A percentile compares a stretch with the other conserved stretches of the same genome.
phyloP scores from a whole-genome alignment of 2,113 vertebrate genomes.

The Platysteira castanea region DNA sequence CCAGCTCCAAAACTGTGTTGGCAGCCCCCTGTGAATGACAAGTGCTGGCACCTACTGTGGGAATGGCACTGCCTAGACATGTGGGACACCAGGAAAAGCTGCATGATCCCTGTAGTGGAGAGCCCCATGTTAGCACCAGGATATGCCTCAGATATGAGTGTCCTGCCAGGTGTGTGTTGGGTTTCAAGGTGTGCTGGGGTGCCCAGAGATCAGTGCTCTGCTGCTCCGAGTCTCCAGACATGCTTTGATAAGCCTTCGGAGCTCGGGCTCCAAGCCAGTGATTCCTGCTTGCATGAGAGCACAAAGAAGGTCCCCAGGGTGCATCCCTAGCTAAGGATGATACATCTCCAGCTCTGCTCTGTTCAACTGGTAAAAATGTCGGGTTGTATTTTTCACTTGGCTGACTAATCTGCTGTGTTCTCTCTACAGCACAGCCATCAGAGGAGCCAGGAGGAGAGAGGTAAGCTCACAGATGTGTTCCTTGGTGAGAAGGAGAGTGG shows the following conservation, averaged over 20 bases:
- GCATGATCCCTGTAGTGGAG: neutral
- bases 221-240: neutral
- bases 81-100: neutral
- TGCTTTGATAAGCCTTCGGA: accelerated
- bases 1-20: neutral
- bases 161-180: accelerated
- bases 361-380: neutral
- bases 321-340: neutral
- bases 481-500: neutral
- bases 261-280: neutral
- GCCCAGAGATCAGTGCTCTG: neutral
- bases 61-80: neutral
- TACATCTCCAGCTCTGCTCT: neutral
- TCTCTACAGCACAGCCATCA: constrained; percentile 39
- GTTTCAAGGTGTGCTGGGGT: neutral
- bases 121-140: accelerated
- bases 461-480: constrained; percentile 10
- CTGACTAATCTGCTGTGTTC: constrained; percentile 14
- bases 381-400: neutral
- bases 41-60: neutral
- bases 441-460: constrained; percentile 62
- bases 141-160: neutral
- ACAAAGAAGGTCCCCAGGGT: neutral
- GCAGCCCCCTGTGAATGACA: neutral
- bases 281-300: neutral